Percentiles rank a stretch among this genome's conserved stretches.
Evolutionary conservation across 1,140 invertebrate species (phyloP).

Genomic region (Littorina saxatilis): DNA sequence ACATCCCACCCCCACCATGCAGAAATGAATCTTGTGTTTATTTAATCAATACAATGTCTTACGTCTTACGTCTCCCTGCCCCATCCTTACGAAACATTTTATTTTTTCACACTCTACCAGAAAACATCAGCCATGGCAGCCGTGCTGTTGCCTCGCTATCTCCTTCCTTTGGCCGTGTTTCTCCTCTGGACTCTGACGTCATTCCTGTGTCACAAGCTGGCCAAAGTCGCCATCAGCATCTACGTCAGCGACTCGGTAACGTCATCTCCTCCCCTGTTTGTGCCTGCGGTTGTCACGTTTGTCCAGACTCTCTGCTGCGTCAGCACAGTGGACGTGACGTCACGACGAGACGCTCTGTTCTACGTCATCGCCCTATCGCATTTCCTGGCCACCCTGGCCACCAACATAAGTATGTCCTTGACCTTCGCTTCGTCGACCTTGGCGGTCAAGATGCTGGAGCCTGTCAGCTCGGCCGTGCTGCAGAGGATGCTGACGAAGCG

Average conservation of each 20-base stretch:
- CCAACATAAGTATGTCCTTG: slow-evolving; percentile 41
- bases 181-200: slow-evolving; percentile 28
- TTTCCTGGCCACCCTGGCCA: slow-evolving; percentile 36
- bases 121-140: too few species aligned
- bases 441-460: slow-evolving; percentile 44
- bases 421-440: slow-evolving; percentile 43
- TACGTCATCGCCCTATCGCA: slow-evolving; percentile 7
- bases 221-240: neutral
- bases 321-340: neutral
- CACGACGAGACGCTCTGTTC: neutral
- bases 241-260: too few species aligned
- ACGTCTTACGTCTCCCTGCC: too few species aligned
- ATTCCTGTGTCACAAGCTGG: slow-evolving; percentile 26
- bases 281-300: neutral
- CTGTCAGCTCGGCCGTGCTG: slow-evolving; percentile 35
- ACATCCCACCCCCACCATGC: too few species aligned
- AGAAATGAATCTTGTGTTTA: too few species aligned
- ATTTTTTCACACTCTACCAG: neutral
- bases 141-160: too few species aligned
- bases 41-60: too few species aligned
- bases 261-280: neutral
- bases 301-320: neutral
- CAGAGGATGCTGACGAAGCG: slow-evolving; percentile 19
- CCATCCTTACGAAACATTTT: too few species aligned
- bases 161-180: neutral